phyloP scores from a whole-genome alignment of 2,113 vertebrate genomes.

The Gobiocypris rarus region DNA sequence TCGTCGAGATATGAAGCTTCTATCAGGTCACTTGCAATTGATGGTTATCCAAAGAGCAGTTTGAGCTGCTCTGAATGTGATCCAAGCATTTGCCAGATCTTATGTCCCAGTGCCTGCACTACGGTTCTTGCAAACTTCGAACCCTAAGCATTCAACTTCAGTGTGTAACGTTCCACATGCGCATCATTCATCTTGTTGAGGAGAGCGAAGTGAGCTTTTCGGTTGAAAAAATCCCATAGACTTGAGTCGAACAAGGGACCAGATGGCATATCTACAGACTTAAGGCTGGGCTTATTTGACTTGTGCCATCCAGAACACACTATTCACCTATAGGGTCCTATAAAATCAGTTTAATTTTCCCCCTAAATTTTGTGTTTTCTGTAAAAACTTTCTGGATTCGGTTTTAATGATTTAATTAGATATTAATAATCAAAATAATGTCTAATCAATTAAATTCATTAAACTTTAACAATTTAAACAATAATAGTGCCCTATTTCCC shows the following conservation, averaged over 20 bases:
- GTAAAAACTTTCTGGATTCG: not conserved
- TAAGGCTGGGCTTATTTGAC: not conserved
- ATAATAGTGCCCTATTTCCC: too few species aligned
- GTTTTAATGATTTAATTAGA: not conserved
- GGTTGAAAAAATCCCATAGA: not conserved
- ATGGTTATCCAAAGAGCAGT: not conserved
- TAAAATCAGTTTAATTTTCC: too few species aligned
- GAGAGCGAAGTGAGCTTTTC: not conserved
- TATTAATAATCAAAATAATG: not conserved
- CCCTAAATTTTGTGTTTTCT: too few species aligned
- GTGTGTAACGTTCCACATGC: not conserved
- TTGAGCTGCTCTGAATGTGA: not conserved
- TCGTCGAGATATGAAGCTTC: constrained; percentile 14
- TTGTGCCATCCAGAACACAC: not conserved
- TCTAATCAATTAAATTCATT: not conserved
- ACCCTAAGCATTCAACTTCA: not conserved
- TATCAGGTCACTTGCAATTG: not conserved
- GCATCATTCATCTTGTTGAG: not conserved
- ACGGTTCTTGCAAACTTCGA: not conserved
- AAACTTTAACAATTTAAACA: not conserved
- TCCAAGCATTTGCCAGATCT: not conserved
- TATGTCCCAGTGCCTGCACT: not conserved
- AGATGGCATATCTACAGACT: not conserved
- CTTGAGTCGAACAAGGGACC: not conserved
- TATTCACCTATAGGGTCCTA: too few species aligned